A percentile compares a stretch with the other conserved stretches of the same genome.
Evolutionary conservation across 1,140 invertebrate genomes (phyloP).

Genomic region (Eriosoma lanigerum): DNA sequence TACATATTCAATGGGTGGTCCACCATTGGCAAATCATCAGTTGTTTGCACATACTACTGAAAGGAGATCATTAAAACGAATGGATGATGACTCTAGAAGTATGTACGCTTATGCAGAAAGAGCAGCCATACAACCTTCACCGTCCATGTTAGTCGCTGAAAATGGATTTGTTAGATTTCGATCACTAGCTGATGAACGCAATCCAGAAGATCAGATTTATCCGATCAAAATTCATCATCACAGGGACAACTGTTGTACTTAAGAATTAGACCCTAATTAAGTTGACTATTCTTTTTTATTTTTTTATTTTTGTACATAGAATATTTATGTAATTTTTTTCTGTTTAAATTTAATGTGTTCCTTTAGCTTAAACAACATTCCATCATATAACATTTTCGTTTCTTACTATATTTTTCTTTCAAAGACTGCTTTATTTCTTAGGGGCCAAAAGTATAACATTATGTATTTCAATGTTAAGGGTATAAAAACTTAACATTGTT

Average conservation of each 20-base stretch:
- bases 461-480: slow-evolving; percentile 3
- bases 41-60: slow-evolving; percentile 57
- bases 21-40: slow-evolving; percentile 57
- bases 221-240: slow-evolving; percentile 49
- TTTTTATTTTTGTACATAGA: slow-evolving; percentile 51
- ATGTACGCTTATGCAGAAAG: slow-evolving; percentile 54
- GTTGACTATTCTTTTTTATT: slow-evolving; percentile 46
- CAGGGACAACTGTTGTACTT: slow-evolving; percentile 51
- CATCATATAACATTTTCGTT: slow-evolving; percentile 49
- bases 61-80: slow-evolving; percentile 58
- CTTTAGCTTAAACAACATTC: slow-evolving; percentile 52
- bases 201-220: slow-evolving; percentile 46
- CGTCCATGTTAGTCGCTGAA: slow-evolving; percentile 78
- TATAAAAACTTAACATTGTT: not conserved
- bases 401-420: slow-evolving; percentile 30
- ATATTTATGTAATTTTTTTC: slow-evolving; percentile 50
- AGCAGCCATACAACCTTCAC: slow-evolving; percentile 55
- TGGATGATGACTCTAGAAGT: slow-evolving; percentile 44
- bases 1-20: slow-evolving; percentile 63
- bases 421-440: slow-evolving; percentile 50
- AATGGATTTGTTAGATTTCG: slow-evolving; percentile 82
- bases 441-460: slow-evolving; percentile 40
- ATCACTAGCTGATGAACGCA: slow-evolving; percentile 62
- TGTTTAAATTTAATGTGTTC: slow-evolving; percentile 52
- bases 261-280: slow-evolving; percentile 44